phyloP scores from a whole-genome alignment of 2,113 vertebrate species.

The Agapornis roseicollis region DNA sequence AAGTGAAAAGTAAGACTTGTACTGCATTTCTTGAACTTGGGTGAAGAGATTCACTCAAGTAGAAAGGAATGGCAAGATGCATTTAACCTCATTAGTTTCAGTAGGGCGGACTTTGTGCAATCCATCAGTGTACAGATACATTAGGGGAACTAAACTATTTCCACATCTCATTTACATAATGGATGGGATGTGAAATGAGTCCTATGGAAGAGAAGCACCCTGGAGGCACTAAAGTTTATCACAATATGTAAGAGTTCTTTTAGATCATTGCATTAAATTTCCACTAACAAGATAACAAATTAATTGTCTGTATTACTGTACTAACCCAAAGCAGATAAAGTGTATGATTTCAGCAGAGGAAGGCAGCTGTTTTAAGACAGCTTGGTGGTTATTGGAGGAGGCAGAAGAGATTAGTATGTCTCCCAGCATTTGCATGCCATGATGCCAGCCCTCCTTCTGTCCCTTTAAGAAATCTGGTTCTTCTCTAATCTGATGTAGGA shows the following conservation, averaged over 20 bases:
- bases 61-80: conserved; percentile 71
- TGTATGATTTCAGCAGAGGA: conserved; percentile 25
- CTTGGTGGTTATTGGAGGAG: neutral
- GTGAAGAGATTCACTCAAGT: conserved; percentile 57
- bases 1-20: neutral
- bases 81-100: conserved; percentile 80
- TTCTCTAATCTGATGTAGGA: conserved; percentile 76
- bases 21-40: conserved; percentile 14
- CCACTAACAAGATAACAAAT: conserved; percentile 80
- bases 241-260: conserved; percentile 74
- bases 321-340: conserved; percentile 59
- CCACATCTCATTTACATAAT: conserved; percentile 83
- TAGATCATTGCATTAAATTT: conserved; percentile 78
- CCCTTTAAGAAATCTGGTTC: conserved; percentile 71
- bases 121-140: conserved; percentile 76
- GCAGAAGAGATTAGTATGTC: conserved; percentile 6
- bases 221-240: conserved; percentile 79
- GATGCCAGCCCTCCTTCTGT: conserved; percentile 10
- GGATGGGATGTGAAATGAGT: conserved; percentile 79
- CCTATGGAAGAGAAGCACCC: conserved; percentile 63
- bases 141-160: conserved; percentile 78
- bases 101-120: conserved; percentile 67
- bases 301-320: conserved; percentile 74
- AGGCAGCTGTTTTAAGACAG: conserved; percentile 45
- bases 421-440: neutral